These are phyloP conservation scores for Pedetes capensis DNA, from an alignment of 2,113 vertebrate species.

Conservation along the genomic window DNA sequence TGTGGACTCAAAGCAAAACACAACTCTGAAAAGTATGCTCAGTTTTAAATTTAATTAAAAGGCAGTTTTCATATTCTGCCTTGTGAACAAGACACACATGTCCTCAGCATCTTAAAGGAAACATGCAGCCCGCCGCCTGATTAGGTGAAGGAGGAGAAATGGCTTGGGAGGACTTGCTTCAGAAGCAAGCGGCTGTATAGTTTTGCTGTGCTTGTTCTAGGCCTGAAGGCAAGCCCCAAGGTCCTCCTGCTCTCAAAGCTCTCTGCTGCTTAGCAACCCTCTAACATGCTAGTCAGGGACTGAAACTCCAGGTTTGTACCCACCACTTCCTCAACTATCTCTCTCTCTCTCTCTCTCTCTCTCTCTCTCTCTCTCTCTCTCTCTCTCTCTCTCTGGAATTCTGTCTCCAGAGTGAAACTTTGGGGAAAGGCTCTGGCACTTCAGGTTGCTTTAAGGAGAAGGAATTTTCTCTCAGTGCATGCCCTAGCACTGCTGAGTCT, in stretches of 20 bases:
- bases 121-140: not conserved
- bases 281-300: not conserved
- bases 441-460: not conserved
- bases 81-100: not conserved
- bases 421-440: not conserved
- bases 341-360: too few species aligned
- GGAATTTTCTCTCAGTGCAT: not conserved
- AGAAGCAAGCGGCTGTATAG: not conserved
- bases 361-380: too few species aligned
- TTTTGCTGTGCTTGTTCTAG: not conserved
- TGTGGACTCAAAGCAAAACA: slow-evolving; percentile 10
- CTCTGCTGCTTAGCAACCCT: too few species aligned
- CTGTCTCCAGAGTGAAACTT: not conserved
- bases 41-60: slow-evolving; percentile 22
- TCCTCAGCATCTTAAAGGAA: not conserved
- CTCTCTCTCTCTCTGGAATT: too few species aligned
- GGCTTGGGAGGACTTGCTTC: not conserved
- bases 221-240: not conserved
- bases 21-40: not conserved
- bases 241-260: too few species aligned
- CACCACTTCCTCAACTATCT: not conserved
- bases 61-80: not conserved
- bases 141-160: not conserved
- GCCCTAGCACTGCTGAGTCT: not conserved
- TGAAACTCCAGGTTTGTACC: not conserved